A percentile compares a stretch with the other conserved stretches of the same genome.
Conservation (phyloP, 1,140 invertebrate genomes). For the Acromyrmex echinatior region DNA sequence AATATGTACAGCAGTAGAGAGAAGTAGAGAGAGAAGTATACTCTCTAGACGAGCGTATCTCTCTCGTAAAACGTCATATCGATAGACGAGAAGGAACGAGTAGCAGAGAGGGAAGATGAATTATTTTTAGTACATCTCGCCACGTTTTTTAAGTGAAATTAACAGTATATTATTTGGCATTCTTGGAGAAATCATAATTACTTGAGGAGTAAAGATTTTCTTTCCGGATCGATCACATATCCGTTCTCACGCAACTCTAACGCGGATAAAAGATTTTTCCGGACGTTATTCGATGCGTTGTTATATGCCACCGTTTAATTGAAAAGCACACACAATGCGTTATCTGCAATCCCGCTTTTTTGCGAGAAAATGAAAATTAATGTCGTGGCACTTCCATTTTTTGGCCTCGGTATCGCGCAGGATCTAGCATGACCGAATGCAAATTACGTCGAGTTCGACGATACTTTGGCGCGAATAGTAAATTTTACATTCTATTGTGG, state of each 20-base stretch:
- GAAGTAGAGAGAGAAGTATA: background rate
- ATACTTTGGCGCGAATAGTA: constrained; percentile 55
- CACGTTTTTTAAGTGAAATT: constrained; percentile 29
- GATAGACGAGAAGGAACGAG: background rate
- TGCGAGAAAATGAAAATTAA: constrained; percentile 60
- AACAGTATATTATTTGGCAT: constrained; percentile 3
- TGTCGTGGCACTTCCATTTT: constrained; percentile 21
- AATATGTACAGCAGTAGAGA: constrained; percentile 35
- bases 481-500: constrained; percentile 53
- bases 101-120: constrained; percentile 11
- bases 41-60: background rate
- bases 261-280: constrained; percentile 48
- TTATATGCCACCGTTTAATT: constrained; percentile 52
- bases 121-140: constrained; percentile 13
- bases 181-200: background rate
- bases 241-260: constrained; percentile 25
- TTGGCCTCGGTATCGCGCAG: constrained; percentile 32
- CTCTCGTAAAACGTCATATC: constrained; percentile 35
- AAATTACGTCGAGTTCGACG: constrained; percentile 46
- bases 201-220: background rate
- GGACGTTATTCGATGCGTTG: constrained; percentile 14
- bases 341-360: constrained; percentile 53
- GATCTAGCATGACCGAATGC: constrained; percentile 33
- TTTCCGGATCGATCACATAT: background rate
- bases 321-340: constrained; percentile 36